These are phyloP conservation scores for Hedya salicella DNA, from an alignment of 2,888 invertebrate genomes.

Conservation along the genomic window DNA sequence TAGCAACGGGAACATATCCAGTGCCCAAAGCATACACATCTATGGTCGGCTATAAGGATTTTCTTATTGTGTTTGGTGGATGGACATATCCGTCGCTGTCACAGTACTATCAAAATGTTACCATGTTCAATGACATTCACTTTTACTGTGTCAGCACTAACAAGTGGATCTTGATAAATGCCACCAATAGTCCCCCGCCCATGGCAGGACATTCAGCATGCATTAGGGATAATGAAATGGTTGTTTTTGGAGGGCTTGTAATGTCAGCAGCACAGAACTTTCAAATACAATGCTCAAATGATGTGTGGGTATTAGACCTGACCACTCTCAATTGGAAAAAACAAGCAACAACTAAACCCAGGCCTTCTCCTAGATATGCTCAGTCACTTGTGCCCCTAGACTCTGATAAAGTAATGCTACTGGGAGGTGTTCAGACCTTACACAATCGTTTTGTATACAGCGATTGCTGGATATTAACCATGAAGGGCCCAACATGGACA, in stretches of 20 bases:
- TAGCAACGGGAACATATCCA: constrained; percentile 94
- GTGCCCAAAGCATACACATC: constrained; percentile 98
- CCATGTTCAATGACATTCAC: constrained; percentile 96
- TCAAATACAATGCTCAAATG: constrained; percentile 88
- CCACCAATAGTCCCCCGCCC: constrained; percentile 90
- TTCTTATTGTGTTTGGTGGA: constrained; percentile 95
- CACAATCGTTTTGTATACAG: constrained; percentile 90
- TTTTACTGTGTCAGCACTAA: constrained; percentile 92
- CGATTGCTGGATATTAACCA: constrained; percentile 95
- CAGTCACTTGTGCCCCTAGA: constrained; percentile 95
- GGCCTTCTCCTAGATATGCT: constrained; percentile 94
- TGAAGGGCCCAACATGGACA: constrained; percentile 89
- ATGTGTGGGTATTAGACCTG: constrained; percentile 95
- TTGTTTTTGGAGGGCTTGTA: constrained; percentile 91
- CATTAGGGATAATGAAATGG: constrained; percentile 92
- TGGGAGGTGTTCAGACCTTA: constrained; percentile 95
- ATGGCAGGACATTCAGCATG: constrained; percentile 97
- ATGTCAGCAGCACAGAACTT: constrained; percentile 79
- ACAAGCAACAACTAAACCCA: constrained; percentile 87
- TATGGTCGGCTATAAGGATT: constrained; percentile 94
- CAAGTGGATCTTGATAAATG: constrained; percentile 90
- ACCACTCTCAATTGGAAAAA: constrained; percentile 91
- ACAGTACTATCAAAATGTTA: constrained; percentile 93
- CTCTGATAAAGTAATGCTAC: constrained; percentile 90
- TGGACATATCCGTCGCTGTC: constrained; percentile 97